Conservation (phyloP, 2,113 vertebrate species). For the Mastomys coucha region DNA sequence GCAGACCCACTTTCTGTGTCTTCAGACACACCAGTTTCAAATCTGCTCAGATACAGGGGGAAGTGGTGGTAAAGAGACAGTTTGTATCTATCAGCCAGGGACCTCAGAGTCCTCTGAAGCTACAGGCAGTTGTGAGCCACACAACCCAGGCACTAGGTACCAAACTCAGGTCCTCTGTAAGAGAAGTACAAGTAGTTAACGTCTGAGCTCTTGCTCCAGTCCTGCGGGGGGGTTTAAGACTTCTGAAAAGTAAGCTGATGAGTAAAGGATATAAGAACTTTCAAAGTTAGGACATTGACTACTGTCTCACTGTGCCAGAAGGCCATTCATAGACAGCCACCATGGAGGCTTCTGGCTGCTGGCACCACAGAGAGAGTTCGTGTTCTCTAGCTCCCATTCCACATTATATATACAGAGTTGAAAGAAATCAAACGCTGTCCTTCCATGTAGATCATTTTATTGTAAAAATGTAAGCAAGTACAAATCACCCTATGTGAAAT, state of each 20-base stretch:
- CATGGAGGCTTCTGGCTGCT: background rate
- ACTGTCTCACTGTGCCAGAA: background rate
- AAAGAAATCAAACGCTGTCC: constrained; percentile 54
- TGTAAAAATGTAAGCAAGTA: constrained; percentile 73
- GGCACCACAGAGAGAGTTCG: background rate
- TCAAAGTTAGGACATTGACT: background rate
- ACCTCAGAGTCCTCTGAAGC: background rate
- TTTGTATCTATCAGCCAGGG: no score
- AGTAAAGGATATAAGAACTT: background rate
- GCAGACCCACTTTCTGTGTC: background rate
- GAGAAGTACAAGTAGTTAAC: background rate
- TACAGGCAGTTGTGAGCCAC: no score
- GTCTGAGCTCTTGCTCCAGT: background rate
- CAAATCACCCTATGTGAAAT: constrained; percentile 60
- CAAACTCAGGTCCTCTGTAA: background rate
- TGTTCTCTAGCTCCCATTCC: background rate
- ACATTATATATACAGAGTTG: background rate
- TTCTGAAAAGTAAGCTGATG: background rate
- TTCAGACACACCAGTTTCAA: background rate
- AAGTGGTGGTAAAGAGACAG: background rate
- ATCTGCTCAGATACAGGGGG: background rate
- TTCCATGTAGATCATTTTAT: constrained; percentile 71
- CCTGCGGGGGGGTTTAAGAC: background rate
- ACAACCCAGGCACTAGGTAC: background rate
- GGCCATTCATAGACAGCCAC: background rate